phyloP scores from a whole-genome alignment of 2,888 invertebrate species.

The Sympetrum striolatum region DNA sequence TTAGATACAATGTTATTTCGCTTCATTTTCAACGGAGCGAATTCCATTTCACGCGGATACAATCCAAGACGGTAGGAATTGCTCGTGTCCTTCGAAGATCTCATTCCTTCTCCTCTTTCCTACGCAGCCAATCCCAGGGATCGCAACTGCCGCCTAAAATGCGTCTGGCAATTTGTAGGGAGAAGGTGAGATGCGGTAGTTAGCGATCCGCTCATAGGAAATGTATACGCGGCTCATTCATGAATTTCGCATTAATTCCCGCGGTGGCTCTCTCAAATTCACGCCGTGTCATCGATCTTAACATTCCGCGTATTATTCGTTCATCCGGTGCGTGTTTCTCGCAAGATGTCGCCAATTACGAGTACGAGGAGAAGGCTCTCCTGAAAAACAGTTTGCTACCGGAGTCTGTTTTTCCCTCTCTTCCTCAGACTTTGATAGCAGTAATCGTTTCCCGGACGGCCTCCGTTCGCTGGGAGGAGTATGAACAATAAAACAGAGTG shows the following conservation, averaged over 20 bases:
- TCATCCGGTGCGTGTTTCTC: background rate
- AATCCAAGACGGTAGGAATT: too few relatives aligned
- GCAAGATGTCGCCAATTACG: conserved; percentile 17
- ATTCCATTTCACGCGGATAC: too few relatives aligned
- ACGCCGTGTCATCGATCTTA: conserved; percentile 2
- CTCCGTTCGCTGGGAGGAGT: too few relatives aligned
- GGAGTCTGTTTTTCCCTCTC: too few relatives aligned
- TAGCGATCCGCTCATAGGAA: conserved; percentile 20
- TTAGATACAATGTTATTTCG: too few relatives aligned
- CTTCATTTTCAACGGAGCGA: too few relatives aligned
- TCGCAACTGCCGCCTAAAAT: conserved; percentile 16
- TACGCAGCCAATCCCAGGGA: background rate
- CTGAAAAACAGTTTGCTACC: background rate
- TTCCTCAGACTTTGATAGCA: too few relatives aligned
- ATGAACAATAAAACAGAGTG: too few relatives aligned
- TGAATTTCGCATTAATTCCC: conserved; percentile 18
- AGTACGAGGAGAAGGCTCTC: background rate
- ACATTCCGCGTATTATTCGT: conserved; percentile 10
- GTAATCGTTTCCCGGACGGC: too few relatives aligned
- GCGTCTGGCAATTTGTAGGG: background rate
- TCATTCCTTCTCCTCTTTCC: background rate
- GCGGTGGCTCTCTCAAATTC: background rate
- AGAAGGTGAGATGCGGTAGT: background rate
- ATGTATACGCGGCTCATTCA: conserved; percentile 22
- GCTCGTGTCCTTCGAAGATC: background rate